Conservation (phyloP, 1,140 invertebrate species). For the Epicauta chinensis region DNA sequence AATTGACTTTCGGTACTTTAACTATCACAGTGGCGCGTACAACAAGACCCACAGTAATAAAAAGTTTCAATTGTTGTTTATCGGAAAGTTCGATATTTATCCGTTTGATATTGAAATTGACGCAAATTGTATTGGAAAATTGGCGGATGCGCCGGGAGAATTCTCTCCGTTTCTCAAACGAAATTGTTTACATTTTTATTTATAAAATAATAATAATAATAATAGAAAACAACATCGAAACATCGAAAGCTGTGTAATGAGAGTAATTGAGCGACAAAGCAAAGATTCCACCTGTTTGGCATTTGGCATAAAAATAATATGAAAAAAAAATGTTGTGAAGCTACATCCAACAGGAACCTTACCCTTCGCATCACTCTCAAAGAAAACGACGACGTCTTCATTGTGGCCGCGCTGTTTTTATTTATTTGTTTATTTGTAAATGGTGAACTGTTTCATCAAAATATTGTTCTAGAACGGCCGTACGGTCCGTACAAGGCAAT, state of each 20-base stretch:
- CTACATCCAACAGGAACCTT: conserved; percentile 43
- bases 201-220: no score
- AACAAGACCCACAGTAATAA: no score
- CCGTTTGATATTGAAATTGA: no score
- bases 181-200: no score
- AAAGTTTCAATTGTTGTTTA: no score
- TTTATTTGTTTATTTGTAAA: background rate
- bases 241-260: conserved; percentile 10
- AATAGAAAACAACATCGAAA: background rate
- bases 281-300: no score
- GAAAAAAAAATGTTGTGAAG: no score
- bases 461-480: background rate
- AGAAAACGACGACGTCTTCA: conserved; percentile 75
- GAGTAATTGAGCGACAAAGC: background rate
- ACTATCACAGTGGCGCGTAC: no score
- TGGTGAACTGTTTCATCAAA: background rate
- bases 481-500: conserved; percentile 10
- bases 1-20: no score
- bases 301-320: no score
- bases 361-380: conserved; percentile 71
- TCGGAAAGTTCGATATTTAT: no score
- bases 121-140: no score
- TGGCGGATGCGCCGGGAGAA: background rate
- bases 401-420: conserved; percentile 41
- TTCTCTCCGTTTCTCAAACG: background rate